Conservation (phyloP, 1,140 invertebrate species). For the Drosophila erecta region DNA sequence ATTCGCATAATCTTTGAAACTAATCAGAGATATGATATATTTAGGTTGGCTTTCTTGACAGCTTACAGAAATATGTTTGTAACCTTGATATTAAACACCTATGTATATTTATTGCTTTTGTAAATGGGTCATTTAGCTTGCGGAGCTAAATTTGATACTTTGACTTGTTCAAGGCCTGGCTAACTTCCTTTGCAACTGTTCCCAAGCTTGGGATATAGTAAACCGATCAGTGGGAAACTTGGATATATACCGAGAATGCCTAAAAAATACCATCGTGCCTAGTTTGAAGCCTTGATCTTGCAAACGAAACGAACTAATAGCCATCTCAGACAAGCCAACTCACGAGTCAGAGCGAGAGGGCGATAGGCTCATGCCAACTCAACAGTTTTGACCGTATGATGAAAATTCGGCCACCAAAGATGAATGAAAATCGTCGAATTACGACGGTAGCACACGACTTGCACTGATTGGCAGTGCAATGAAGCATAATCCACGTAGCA, state of each 20-base stretch:
- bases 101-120: not conserved
- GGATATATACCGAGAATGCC: not conserved
- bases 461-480: not conserved
- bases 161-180: not conserved
- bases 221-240: not conserved
- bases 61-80: no score
- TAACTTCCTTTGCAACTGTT: not conserved
- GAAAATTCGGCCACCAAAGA: not conserved
- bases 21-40: no score
- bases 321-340: not conserved
- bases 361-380: constrained; percentile 56
- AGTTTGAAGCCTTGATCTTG: not conserved
- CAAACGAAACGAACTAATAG: not conserved
- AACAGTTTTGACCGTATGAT: constrained; percentile 46
- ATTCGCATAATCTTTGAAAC: not conserved
- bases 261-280: not conserved
- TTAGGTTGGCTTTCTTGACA: no score
- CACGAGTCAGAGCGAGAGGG: constrained; percentile 46
- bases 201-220: not conserved
- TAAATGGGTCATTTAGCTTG: not conserved
- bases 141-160: no score
- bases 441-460: not conserved
- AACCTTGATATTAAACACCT: no score
- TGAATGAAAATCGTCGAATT: constrained; percentile 30
- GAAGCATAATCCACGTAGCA: constrained; percentile 20